These are phyloP conservation scores for Metopolophium dirhodum DNA, from an alignment of 1,140 invertebrate species.

Conservation along the genomic window DNA sequence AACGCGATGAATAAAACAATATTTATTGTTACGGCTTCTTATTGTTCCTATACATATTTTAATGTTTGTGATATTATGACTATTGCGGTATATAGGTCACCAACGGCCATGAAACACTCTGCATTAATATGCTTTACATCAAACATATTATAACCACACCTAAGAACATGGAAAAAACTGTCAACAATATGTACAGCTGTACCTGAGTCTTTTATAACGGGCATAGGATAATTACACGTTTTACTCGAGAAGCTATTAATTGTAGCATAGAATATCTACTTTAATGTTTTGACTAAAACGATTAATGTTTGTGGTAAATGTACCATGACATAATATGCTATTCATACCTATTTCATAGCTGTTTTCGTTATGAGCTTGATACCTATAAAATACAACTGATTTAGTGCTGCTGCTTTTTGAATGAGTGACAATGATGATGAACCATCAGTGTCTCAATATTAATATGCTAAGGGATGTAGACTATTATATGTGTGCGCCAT, in stretches of 20 bases:
- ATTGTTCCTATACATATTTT: neutral
- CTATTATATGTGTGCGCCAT: neutral
- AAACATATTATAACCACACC: neutral
- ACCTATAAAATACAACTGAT: neutral
- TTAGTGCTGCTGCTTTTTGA: no score
- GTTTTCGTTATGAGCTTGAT: neutral
- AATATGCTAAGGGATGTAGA: neutral
- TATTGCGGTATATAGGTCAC: neutral
- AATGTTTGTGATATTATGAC: neutral
- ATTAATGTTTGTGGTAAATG: slow-evolving; percentile 4
- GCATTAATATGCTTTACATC: neutral
- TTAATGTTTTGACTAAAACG: neutral
- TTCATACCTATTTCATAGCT: neutral
- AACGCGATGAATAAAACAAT: neutral
- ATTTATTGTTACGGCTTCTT: neutral
- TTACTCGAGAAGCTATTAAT: slow-evolving; percentile 42
- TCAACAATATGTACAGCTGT: neutral
- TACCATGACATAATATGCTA: neutral
- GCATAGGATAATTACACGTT: neutral
- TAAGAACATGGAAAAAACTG: neutral
- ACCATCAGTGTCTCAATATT: neutral
- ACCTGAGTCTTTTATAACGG: neutral
- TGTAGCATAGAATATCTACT: slow-evolving; percentile 8
- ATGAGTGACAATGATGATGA: neutral
- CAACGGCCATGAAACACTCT: neutral